Conservation (phyloP, 2,888 invertebrate species). For the Mythimna loreyi region DNA sequence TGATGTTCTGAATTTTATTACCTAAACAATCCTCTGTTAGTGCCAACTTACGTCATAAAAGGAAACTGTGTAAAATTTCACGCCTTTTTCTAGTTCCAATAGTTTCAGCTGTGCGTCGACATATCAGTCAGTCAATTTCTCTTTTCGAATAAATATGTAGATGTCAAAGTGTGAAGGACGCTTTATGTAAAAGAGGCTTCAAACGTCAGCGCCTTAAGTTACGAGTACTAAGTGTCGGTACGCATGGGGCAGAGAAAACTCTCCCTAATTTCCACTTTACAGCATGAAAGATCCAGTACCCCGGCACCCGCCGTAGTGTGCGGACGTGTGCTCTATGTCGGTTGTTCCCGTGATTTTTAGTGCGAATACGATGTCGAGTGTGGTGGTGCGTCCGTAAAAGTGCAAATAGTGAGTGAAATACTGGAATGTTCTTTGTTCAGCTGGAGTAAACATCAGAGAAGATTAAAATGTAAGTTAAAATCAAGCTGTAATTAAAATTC, state of each 20-base stretch:
- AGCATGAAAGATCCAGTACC: conserved; percentile 74
- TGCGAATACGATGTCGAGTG: conserved; percentile 83
- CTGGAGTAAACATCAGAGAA: conserved; percentile 28
- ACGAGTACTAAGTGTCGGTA: conserved; percentile 65
- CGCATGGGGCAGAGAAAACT: conserved; percentile 70
- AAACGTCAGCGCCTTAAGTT: conserved; percentile 63
- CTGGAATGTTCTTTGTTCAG: conserved; percentile 63
- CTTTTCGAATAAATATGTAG: neutral
- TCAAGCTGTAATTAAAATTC: neutral
- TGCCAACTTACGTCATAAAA: too few relatives aligned
- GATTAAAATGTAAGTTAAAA: conserved; percentile 49
- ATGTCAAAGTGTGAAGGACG: neutral
- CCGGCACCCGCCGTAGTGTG: conserved; percentile 80
- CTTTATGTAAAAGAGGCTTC: conserved; percentile 47
- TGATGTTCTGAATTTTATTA: too few relatives aligned
- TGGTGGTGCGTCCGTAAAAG: conserved; percentile 70
- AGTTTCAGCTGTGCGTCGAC: too few relatives aligned
- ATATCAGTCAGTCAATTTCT: too few relatives aligned
- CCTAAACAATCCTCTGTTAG: too few relatives aligned
- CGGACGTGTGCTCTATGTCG: conserved; percentile 71
- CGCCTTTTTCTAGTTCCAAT: too few relatives aligned
- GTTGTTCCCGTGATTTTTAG: conserved; percentile 71
- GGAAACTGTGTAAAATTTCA: too few relatives aligned
- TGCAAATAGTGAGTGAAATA: conserved; percentile 74
- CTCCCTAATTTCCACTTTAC: conserved; percentile 56